Evolutionary conservation across 1,140 invertebrate genomes (phyloP), one percentile per base, ranked within the genome.

Genomic region (Drosophila tsacasi): DNA sequence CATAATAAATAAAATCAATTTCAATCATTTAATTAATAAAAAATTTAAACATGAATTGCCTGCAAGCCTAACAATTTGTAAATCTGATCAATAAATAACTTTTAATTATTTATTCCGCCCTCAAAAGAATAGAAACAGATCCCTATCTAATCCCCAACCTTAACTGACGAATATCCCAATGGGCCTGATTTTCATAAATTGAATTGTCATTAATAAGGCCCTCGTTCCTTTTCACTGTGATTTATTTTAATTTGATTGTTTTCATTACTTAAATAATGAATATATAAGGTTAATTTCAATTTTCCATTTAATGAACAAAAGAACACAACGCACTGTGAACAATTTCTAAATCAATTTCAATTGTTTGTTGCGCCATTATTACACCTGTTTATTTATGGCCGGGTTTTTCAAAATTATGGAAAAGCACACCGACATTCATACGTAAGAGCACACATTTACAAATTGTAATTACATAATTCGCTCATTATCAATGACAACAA

Each of bases 401-500:
- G 61, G 54, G 69, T 81, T 81, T 89, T 87, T 77, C 13, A 1
- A 42, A 72, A 46, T 61, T 49, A 35, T 30, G n/a, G 19, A 63
- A 78, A 57, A 58, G 3, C 9, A 35, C 54, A 52, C n/a, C 27
- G 32, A 68, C 35, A 40, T 1, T 12, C 19, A 46, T 8, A 15
- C n/a, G 19, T 21, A 50, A 27, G 13, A 37, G 57, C 35, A 60
- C 49, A 66, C 61, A 15, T 61, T 66, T 52, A 68, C 63, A 60
- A 66, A 85, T 63, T 81, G 69, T 89, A 84, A 84, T 87, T 87
- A 87, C 85, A 89, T 89, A 89, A 87, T 87, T 87, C 83, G 77
- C 84, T 76, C 85, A 87, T 87, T 87, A 87, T 87, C 84, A 87
- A 89, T 87, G 84, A 89, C 84, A 87, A 79, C 66, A 71, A 66